Evolutionary conservation across 2,797 vertebrate genomes (phyloP).

Genomic region (Scolopax bukidnonensis): DNA sequence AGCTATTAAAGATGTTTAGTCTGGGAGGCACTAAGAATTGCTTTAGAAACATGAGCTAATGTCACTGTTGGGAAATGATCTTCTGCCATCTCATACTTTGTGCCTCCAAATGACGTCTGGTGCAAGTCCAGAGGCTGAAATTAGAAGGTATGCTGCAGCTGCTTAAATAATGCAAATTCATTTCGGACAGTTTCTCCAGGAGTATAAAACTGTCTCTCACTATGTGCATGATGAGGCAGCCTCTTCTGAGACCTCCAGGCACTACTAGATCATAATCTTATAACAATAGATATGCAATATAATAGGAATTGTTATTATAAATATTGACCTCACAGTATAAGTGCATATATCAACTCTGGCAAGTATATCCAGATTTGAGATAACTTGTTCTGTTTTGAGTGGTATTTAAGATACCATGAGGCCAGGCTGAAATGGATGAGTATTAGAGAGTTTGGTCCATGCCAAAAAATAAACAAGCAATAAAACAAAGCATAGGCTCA

Average conservation of each 20-base stretch:
- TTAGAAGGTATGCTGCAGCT: constrained; percentile 31
- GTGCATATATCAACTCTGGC: constrained; percentile 8
- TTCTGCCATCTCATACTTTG: constrained; percentile 16
- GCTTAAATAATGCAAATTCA: constrained; percentile 45
- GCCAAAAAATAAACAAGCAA: background rate
- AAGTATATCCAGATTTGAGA: background rate
- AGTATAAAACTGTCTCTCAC: constrained; percentile 15
- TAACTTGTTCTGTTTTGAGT: background rate
- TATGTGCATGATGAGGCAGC: constrained; percentile 5
- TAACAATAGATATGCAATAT: constrained; percentile 27
- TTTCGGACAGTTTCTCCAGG: constrained; percentile 31
- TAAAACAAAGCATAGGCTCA: background rate
- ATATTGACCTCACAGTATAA: constrained; percentile 21
- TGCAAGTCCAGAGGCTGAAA: constrained; percentile 57
- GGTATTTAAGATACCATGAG: background rate
- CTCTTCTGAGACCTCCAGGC: constrained; percentile 13
- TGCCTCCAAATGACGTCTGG: constrained; percentile 30
- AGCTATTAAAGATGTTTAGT: constrained; percentile 10
- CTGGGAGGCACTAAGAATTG: constrained; percentile 33
- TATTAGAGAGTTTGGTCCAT: background rate
- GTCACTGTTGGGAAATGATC: constrained; percentile 49
- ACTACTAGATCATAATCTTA: constrained; percentile 17
- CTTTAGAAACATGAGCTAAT: constrained; percentile 33
- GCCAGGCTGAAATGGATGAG: background rate
- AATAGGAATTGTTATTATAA: constrained; percentile 19